Evolutionary conservation across 2,797 vertebrate species (phyloP).

Genomic region (Nyctalus aviator): DNA sequence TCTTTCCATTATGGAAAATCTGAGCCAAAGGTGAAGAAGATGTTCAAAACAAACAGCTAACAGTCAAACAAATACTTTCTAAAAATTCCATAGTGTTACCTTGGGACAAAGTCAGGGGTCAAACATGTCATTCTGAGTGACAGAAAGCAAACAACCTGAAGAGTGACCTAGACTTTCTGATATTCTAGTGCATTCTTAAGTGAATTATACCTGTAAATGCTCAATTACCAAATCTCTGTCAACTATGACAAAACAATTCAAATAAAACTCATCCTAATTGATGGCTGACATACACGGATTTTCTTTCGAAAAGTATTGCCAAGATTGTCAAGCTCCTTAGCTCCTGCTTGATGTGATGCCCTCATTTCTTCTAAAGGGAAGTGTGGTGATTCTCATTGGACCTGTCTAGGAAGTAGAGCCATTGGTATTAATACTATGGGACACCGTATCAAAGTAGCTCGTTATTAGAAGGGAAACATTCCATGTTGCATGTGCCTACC

Average conservation of each 20-base stretch:
- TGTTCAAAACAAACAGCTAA: constrained; percentile 82
- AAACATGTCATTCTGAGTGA: constrained; percentile 69
- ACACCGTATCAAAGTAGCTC: constrained; percentile 76
- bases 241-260: neutral
- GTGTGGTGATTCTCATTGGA: constrained; percentile 50
- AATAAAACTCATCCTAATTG: constrained; percentile 3
- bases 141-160: constrained; percentile 72
- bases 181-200: constrained; percentile 53
- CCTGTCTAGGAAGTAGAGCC: constrained; percentile 27
- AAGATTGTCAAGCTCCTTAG: neutral
- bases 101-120: constrained; percentile 77
- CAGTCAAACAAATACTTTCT: constrained; percentile 84
- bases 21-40: constrained; percentile 81
- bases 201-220: constrained; percentile 19
- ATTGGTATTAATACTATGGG: constrained; percentile 60
- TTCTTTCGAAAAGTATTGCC: neutral
- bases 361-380: constrained; percentile 59
- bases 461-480: constrained; percentile 80
- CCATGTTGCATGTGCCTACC: neutral
- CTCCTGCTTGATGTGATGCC: neutral
- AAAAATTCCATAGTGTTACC: constrained; percentile 78
- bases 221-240: constrained; percentile 42
- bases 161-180: constrained; percentile 40
- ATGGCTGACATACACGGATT: constrained; percentile 35
- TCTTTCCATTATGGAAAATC: constrained; percentile 82